A percentile compares a stretch with the other conserved stretches of the same genome.
These are phyloP conservation scores for Kradibia gibbosae DNA, from an alignment of 1,140 invertebrate genomes.

Conservation along the genomic window DNA sequence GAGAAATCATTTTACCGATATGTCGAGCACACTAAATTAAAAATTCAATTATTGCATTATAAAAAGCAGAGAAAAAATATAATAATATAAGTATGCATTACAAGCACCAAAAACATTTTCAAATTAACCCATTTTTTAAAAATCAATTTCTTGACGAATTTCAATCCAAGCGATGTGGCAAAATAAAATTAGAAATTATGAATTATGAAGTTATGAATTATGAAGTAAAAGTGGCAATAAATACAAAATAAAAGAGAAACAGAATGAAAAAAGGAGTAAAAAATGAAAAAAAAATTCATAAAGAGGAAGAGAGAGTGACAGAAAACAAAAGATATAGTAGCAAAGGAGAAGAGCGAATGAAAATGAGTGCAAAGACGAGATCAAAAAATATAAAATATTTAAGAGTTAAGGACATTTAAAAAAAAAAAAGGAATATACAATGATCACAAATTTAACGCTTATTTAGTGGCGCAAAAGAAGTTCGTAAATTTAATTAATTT, in stretches of 20 bases:
- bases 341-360: slow-evolving; percentile 49
- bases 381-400: slow-evolving; percentile 46
- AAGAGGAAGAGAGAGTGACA: slow-evolving; percentile 49
- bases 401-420: slow-evolving; percentile 7
- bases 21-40: neutral
- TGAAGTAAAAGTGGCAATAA: too few relatives aligned
- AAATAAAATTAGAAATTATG: slow-evolving; percentile 44
- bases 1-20: slow-evolving; percentile 33
- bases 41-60: slow-evolving; percentile 25
- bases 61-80: slow-evolving; percentile 15
- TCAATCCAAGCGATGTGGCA: slow-evolving; percentile 47
- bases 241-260: slow-evolving; percentile 41
- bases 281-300: slow-evolving; percentile 43
- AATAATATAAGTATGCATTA: slow-evolving; percentile 50
- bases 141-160: slow-evolving; percentile 52
- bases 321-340: slow-evolving; percentile 34
- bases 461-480: slow-evolving; percentile 54
- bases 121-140: slow-evolving; percentile 54
- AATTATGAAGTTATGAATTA: too few relatives aligned
- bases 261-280: slow-evolving; percentile 43
- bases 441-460: slow-evolving; percentile 32
- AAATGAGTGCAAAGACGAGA: slow-evolving; percentile 53
- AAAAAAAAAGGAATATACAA: slow-evolving; percentile 20
- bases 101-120: slow-evolving; percentile 52
- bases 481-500: slow-evolving; percentile 70